Conservation (phyloP, 2,797 vertebrate genomes). For the Sternotherus odoratus region DNA sequence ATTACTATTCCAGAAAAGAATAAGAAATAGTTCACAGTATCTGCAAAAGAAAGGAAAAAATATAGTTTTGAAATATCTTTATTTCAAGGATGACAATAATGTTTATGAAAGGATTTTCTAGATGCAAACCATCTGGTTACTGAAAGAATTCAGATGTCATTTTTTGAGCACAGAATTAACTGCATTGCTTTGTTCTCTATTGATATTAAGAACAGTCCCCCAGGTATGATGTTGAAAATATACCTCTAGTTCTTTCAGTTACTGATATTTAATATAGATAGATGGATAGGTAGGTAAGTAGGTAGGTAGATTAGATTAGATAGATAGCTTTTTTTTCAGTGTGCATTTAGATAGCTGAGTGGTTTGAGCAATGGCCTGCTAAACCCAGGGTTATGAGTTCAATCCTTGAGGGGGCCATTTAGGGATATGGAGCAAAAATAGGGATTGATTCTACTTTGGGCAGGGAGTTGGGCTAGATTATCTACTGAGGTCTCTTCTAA, state of each 20-base stretch:
- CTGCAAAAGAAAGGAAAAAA: background rate
- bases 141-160: background rate
- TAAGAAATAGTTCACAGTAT: background rate
- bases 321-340: too few relatives aligned
- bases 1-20: background rate
- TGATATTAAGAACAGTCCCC: background rate
- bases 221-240: background rate
- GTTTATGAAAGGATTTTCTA: constrained; percentile 33
- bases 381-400: too few relatives aligned
- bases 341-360: too few relatives aligned
- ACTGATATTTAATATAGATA: background rate
- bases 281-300: background rate
- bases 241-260: background rate
- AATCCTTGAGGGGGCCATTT: too few relatives aligned
- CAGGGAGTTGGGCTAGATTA: too few relatives aligned
- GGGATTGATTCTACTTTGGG: too few relatives aligned
- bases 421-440: too few relatives aligned
- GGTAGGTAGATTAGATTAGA: too few relatives aligned
- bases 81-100: constrained; percentile 37
- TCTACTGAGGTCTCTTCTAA: too few relatives aligned
- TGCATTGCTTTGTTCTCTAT: background rate
- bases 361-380: too few relatives aligned
- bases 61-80: background rate
- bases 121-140: constrained; percentile 53
- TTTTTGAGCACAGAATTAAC: constrained; percentile 50